phyloP scores from a whole-genome alignment of 1,140 invertebrate species.

The Acyrthosiphon pisum region DNA sequence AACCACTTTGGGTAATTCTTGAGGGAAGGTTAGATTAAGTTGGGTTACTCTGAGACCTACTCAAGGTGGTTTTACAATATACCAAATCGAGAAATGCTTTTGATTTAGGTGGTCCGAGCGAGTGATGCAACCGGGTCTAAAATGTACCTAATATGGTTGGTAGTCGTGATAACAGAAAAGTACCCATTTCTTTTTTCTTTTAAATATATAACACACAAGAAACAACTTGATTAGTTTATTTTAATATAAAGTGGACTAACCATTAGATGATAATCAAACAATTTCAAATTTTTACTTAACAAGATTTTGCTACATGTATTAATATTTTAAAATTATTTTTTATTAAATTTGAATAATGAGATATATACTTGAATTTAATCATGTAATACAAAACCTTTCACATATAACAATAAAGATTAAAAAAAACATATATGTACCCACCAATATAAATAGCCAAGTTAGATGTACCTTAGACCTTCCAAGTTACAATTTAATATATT shows the following conservation, averaged over 20 bases:
- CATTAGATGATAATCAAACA: too few relatives aligned
- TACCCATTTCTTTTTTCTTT: neutral
- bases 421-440: neutral
- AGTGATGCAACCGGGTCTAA: too few relatives aligned
- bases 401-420: neutral
- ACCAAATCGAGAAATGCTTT: too few relatives aligned
- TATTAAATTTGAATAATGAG: neutral
- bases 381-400: neutral
- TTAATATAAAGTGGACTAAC: neutral
- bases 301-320: too few relatives aligned
- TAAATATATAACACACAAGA: neutral
- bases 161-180: too few relatives aligned
- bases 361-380: neutral
- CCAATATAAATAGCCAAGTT: neutral
- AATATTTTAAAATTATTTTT: neutral
- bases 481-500: neutral
- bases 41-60: too few relatives aligned
- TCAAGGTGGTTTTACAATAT: too few relatives aligned
- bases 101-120: too few relatives aligned
- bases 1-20: too few relatives aligned
- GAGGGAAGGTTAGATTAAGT: too few relatives aligned
- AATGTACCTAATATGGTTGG: too few relatives aligned
- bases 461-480: neutral
- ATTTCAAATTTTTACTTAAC: too few relatives aligned
- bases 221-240: neutral